Evolutionary conservation across 2,797 vertebrate species (phyloP), one percentile per base, ranked within the genome.

Genomic region (Coracias cyanogaster): DNA sequence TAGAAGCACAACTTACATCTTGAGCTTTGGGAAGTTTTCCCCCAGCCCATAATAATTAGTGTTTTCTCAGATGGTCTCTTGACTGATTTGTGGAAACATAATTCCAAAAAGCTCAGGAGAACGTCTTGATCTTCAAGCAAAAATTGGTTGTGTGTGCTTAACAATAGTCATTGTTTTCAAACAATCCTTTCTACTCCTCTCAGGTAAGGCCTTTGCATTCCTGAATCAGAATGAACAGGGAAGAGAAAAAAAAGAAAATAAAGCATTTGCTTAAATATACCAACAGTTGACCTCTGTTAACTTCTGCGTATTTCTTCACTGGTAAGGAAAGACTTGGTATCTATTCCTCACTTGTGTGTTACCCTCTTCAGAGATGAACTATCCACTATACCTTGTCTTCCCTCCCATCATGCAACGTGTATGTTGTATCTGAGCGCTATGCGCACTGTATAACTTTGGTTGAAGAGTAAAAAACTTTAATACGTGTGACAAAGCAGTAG

Each of bases 401-500:
- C 31, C 31, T 64, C 12, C 33, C 41, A 13, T 22, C 65, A 9
- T 15, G 31, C 10, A 33, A 66, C 37, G n/a, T 70, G 37, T 31
- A 39, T 31, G 29, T 6, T 65, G 12, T 65, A 31, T 54, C 60
- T 57, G 45, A 49, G 65, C 48, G 26, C 46, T 62, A 9, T 6
- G 48, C 74, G 69, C 65, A n/a, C 48, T 14, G 48, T 5, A 13
- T 17, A 81, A 25, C 24, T 89, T 41, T 43, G 14, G 29, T 17
- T 61, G 31, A 52, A 37, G n/a, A 88, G 35, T 54, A 77, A 67
- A 83, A 83, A 45, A 73, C 57, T 62, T 93, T 69, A 76, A 46
- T 19, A 10, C 49, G 72, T 77, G 49, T 83, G 65, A 26, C 31
- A 86, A 58, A 89, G 41, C 77, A 95, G 72, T 66, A 86, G 92